A percentile compares a stretch with the other conserved stretches of the same genome.
These are phyloP conservation scores for Hetaerina titia DNA, from an alignment of 2,888 invertebrate genomes.

Conservation along the genomic window DNA sequence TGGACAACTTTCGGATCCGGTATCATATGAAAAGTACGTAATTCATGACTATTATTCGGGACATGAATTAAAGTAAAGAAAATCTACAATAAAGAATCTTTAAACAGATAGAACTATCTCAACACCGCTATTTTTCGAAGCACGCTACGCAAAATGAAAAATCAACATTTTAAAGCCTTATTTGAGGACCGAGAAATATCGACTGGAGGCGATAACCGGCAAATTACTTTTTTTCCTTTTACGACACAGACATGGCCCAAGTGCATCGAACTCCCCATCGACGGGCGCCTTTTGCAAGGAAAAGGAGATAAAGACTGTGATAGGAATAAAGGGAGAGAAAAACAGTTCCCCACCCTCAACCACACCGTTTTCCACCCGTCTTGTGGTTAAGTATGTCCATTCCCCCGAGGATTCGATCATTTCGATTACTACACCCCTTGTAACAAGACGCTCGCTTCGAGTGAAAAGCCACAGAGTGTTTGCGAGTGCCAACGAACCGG, in stretches of 20 bases:
- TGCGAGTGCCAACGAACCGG: neutral
- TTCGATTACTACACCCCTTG: neutral
- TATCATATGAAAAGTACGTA: no score
- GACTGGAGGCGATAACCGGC: neutral
- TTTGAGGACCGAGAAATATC: neutral
- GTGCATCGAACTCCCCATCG: conserved; percentile 3
- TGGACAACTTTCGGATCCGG: no score
- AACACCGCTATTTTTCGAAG: neutral
- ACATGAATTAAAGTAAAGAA: neutral
- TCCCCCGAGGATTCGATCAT: neutral
- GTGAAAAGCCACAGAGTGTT: neutral
- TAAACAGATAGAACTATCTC: neutral
- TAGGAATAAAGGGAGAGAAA: neutral
- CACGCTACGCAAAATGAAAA: neutral
- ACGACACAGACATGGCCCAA: neutral
- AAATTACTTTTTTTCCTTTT: neutral
- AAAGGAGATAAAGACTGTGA: neutral
- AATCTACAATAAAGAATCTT: neutral
- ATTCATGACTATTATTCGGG: no score
- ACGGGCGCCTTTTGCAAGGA: neutral
- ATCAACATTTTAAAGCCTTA: neutral
- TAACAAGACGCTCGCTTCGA: neutral
- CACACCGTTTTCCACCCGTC: neutral
- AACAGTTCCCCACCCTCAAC: neutral
- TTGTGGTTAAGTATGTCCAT: neutral